Conservation (phyloP, 2,113 vertebrate species). For the Sceloporus tristichus region DNA sequence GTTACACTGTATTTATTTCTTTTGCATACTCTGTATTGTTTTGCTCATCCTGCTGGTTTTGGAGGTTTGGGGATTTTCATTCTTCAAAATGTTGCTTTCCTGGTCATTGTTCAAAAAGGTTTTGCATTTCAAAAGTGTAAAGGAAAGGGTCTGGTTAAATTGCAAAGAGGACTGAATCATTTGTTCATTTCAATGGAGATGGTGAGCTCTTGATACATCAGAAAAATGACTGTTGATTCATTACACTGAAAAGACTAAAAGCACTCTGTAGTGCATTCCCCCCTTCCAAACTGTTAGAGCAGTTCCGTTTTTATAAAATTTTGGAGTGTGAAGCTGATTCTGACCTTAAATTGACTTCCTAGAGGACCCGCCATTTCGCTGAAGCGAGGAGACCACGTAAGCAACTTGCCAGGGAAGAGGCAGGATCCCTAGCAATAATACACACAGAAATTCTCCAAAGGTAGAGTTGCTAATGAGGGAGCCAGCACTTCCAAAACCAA, state of each 20-base stretch:
- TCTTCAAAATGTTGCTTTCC: neutral
- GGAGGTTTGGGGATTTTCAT: neutral
- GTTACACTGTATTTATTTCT: too few relatives aligned
- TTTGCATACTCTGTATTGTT: neutral
- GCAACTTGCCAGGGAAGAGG: too few relatives aligned
- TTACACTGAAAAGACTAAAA: neutral
- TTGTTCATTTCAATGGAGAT: neutral
- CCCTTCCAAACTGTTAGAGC: neutral
- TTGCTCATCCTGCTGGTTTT: too few relatives aligned
- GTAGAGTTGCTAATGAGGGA: too few relatives aligned
- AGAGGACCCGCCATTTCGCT: too few relatives aligned
- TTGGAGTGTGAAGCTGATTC: too few relatives aligned
- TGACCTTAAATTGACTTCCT: too few relatives aligned
- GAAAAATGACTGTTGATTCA: neutral
- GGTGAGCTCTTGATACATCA: neutral
- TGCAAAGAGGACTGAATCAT: neutral
- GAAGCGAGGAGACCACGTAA: too few relatives aligned
- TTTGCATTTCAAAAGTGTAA: neutral
- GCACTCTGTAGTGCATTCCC: neutral
- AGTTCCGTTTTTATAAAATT: too few relatives aligned
- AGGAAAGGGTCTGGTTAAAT: neutral
- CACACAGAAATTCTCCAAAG: too few relatives aligned
- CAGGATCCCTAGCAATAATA: too few relatives aligned
- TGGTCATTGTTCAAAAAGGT: neutral
- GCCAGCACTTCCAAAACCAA: too few relatives aligned